phyloP scores from a whole-genome alignment of 1,140 invertebrate species.

The Drosophila ambigua region DNA sequence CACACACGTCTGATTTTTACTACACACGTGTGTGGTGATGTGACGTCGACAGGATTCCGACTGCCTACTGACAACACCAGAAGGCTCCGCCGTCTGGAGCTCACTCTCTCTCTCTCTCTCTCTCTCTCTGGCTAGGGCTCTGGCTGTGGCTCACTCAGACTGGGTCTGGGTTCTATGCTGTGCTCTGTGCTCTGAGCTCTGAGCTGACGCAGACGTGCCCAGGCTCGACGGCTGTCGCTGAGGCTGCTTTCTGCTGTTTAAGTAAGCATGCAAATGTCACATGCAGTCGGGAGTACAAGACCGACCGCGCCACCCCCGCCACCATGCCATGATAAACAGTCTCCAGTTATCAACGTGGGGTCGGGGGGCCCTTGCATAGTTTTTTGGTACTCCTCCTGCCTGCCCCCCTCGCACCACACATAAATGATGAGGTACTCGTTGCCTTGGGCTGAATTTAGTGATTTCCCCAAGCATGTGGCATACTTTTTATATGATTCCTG shows the following conservation, averaged over 20 bases:
- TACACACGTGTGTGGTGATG: slow-evolving; percentile 76
- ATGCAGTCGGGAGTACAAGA: slow-evolving; percentile 45
- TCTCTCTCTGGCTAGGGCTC: slow-evolving; percentile 5
- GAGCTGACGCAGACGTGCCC: slow-evolving; percentile 71
- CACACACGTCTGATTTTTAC: slow-evolving; percentile 77
- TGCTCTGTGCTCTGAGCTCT: slow-evolving; percentile 30
- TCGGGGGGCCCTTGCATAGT: slow-evolving; percentile 26
- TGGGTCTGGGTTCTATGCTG: slow-evolving; percentile 26
- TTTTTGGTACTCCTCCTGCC: slow-evolving; percentile 14
- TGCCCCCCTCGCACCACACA: slow-evolving; percentile 19
- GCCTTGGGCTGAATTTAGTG: slow-evolving; percentile 71
- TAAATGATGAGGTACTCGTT: slow-evolving; percentile 68
- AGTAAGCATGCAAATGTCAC: slow-evolving; percentile 82
- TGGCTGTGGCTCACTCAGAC: slow-evolving; percentile 2
- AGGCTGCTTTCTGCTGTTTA: slow-evolving; percentile 75
- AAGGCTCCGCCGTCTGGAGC: slow-evolving; percentile 15
- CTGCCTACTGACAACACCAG: slow-evolving; percentile 57
- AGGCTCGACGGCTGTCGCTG: slow-evolving; percentile 22
- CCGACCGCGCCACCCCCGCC: too few relatives aligned
- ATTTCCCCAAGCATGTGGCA: slow-evolving; percentile 79
- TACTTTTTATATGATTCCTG: slow-evolving; percentile 62
- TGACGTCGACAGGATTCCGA: slow-evolving; percentile 72
- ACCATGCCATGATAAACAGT: slow-evolving; percentile 65
- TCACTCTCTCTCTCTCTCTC: too few relatives aligned
- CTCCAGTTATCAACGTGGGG: slow-evolving; percentile 69